Conservation (phyloP, 2,797 vertebrate species). For the Threskiornis aethiopicus region DNA sequence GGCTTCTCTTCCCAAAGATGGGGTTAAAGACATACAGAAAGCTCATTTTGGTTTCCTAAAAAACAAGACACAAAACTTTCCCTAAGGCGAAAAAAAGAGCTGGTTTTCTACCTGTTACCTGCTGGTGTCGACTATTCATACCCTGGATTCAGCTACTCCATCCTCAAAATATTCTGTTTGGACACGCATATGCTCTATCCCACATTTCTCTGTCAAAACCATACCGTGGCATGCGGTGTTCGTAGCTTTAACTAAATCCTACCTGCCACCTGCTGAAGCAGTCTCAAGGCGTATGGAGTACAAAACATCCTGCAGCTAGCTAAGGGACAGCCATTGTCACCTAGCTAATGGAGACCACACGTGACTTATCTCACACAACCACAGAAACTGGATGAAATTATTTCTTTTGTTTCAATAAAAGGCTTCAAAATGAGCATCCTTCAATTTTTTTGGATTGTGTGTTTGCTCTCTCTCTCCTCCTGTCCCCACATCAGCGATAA, state of each 20-base stretch:
- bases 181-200: no score
- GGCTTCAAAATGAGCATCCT: background rate
- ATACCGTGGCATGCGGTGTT: accelerated
- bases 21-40: slow-evolving; percentile 95
- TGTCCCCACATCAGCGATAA: background rate
- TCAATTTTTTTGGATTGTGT: background rate
- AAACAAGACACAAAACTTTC: background rate
- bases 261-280: background rate
- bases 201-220: background rate
- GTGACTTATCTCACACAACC: background rate
- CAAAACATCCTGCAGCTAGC: background rate
- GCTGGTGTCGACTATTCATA: background rate
- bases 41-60: slow-evolving; percentile 87
- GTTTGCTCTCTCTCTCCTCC: background rate
- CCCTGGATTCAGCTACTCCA: background rate
- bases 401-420: background rate
- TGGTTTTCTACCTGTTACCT: background rate
- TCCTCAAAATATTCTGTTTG: background rate
- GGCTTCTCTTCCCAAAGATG: slow-evolving; percentile 95
- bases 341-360: background rate
- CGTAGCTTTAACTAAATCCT: background rate
- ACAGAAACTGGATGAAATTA: background rate
- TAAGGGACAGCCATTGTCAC: background rate
- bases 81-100: background rate
- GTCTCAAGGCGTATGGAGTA: background rate